Conservation (phyloP, 2,113 vertebrate genomes). For the Dendropsophus ebraccatus region DNA sequence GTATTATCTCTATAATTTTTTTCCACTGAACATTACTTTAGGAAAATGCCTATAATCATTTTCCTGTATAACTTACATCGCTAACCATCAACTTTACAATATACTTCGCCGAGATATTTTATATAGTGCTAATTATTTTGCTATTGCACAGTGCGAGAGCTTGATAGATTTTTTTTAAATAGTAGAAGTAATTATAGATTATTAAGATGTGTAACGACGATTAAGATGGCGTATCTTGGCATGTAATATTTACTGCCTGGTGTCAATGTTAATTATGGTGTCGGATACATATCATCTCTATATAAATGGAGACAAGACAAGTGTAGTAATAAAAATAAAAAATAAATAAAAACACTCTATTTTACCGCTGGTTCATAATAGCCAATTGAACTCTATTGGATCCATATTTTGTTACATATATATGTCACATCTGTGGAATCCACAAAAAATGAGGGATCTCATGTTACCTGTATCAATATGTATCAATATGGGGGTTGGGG, state of each 20-base stretch:
- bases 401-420: too few relatives aligned
- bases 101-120: background rate
- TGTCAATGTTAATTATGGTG: constrained; percentile 33
- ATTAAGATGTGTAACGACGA: constrained; percentile 31
- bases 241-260: constrained; percentile 34
- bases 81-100: background rate
- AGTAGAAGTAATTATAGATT: constrained; percentile 46
- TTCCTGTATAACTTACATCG: background rate
- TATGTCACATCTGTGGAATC: too few relatives aligned
- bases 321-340: too few relatives aligned
- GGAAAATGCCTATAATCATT: background rate
- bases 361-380: constrained; percentile 1
- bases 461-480: too few relatives aligned
- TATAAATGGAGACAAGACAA: constrained; percentile 12
- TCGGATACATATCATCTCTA: constrained; percentile 26
- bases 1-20: background rate
- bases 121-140: constrained; percentile 40
- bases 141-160: constrained; percentile 45
- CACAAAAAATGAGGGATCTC: too few relatives aligned
- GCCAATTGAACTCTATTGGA: background rate
- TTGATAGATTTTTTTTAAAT: constrained; percentile 24
- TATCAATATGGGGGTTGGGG: too few relatives aligned
- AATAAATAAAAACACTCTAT: constrained; percentile 7
- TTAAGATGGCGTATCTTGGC: constrained; percentile 1
- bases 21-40: background rate